Base-by-base conservation (phyloP, 2,797 vertebrate species). In the Acanthiza pusilla region DNA sequence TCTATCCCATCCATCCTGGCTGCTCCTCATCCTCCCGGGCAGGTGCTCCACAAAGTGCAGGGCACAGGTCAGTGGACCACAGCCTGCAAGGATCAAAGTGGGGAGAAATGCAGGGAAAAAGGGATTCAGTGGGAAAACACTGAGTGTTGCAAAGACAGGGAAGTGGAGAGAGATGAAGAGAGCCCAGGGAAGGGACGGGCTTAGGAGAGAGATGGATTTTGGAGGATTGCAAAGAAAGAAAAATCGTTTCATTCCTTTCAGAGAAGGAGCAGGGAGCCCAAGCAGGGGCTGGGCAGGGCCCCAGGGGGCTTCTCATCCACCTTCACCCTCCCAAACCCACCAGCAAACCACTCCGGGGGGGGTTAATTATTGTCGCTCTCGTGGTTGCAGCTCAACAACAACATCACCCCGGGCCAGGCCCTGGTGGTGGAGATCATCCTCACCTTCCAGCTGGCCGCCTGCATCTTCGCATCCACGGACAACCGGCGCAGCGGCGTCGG, bases 401-500 rank as follows among this genome's bases (percentile, higher is more conserved):
- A 96, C 74, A 96, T 95, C 0, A 96, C 96, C 0, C 60, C 95
- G 0, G 98, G 98, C 71, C 96, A 98, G 84, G 98, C 97, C 2
- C 78, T 98, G 3, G 98, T 97, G 78, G 98, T 98, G 70, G 98
- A 98, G 94, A 94, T 98, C 50, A 98, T 98, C 76, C 94, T 98
- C 85, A 98, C 98, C 68, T 98, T 98, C 95, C 98, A 98, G 96
- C 95, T 98, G 82, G 98, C 97, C 0, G 94, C 97, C 4, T 98
- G 98, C 91, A 94, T 98, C 96, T 98, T 98, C 13, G 97, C 98
- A 0, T 98, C 98, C 53, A 98, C 98, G 0, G 98, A 98, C 93
- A 89, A 90, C 43, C 97, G 98, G 27, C 96, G 98, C 55, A 97
- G 47, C 2, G 92, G 97, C 0, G 93, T 97, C 68, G 98, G 98